Evolutionary conservation across 2,888 invertebrate genomes (phyloP), one percentile per base, ranked within the genome.

Genomic region (Cerastis rubricosa): DNA sequence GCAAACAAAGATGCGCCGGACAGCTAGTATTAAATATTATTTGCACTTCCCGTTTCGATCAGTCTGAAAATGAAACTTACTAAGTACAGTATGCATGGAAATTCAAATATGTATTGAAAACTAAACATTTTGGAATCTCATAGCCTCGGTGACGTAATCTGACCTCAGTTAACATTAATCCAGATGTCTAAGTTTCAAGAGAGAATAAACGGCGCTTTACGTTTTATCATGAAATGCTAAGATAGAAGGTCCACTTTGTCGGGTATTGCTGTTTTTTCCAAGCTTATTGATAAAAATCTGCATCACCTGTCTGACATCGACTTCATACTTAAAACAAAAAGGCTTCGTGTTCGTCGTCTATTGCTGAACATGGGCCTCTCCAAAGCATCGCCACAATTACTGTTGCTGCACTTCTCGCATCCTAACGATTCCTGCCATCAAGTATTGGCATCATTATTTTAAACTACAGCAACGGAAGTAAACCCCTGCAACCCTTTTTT

Each of bases 111-210:
- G 22, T 63, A 45, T 17, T 43, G 47, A 63, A 79, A 68, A 75
- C 35, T 76, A 73, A 73, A 69, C 76, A 43, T 64, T 74, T 63
- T 84, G 77, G 73, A 79, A 83, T 68, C 69, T 61, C 64, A 67
- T 35, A 77, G 59, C 59, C 54, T 25, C 40, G 70, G 45, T 88
- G 86, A 87, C 80, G 85, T 87, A 83, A 87, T 84, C 82, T 80
- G 76, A 84, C 76, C 78, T 71, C 59, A 74, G 88, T 82, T 87
- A 76, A 59, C 82, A 83, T 80, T 78, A 84, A 80, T 85, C 82
- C 72, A 71, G 74, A 81, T 77, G 78, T 79, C 73, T 78, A 78
- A 78, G 78, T 83, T 85, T 78, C 78, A 80, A 85, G 74, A 65
- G 75, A 83, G 82, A 85, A 85, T 82, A 83, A 81, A 84, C 69